Base-by-base conservation (phyloP, 1,140 invertebrate species). In the Papilio dardanus region DNA sequence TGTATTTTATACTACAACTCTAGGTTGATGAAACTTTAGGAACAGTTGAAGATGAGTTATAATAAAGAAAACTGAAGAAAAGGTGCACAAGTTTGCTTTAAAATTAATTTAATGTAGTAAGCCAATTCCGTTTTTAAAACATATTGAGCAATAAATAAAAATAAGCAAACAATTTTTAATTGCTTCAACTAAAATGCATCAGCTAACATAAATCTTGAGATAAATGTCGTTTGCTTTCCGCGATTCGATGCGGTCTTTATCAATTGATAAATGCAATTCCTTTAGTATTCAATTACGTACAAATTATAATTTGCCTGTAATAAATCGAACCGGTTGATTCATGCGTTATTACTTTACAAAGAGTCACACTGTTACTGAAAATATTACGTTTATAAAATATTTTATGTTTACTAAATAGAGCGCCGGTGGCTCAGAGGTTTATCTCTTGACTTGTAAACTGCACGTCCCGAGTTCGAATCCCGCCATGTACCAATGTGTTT, bases 181-280 rank as follows among this genome's bases (percentile, higher is more conserved):
- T 62, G 54, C 54, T 62, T 4, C 21, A 66, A 66, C 65, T 66
- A 35, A 66, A 66, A 62, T 62, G 14, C n/a, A 8, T 16, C 28
- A 30, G 16, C 65, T 66, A 6, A 66, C 31, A 35, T 66, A 66
- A 33, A 66, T 66, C 31, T 66, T 35, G 30, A 66, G 30, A 66
- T 35, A 66, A 66, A 66, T 66, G 65, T 42, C 71, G 33, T 73
- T 69, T 62, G 71, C 76, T 77, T 80, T 80, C 71, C 74, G 76
- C 79, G 75, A 71, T 80, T 73, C 54, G 62, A 76, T 69, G 37
- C 69, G 69, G 46, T 66, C 67, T 69, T 33, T 40, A 69, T 69
- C 35, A 33, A 69, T 69, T 69, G 67, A 69, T 69, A 37, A 35
- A 69, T 69, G 67, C 67, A 69, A 69, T 69, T 69, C 67, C 67